Base-by-base conservation (phyloP, 2,888 invertebrate species). In the Plagiodera versicolora region DNA sequence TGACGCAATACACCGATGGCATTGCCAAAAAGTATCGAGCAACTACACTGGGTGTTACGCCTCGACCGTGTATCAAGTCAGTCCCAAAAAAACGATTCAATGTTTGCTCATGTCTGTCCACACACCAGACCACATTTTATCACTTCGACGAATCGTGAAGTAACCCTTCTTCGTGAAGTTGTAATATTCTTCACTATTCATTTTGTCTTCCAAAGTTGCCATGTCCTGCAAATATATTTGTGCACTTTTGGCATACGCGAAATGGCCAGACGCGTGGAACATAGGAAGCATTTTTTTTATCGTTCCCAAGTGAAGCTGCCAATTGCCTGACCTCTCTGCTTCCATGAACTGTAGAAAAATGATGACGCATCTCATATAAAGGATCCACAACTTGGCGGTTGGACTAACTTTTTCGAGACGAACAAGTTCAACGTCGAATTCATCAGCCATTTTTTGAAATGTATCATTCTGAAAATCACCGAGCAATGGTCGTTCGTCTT, bases 61-160 rank as follows among this genome's bases (percentile, higher is more conserved):
- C 44, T 3, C 44, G 44, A 6, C 28, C 28, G 8, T 8, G 28
- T 4, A 8, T 28, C 28, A 28, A 8, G n/a, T n/a, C n/a, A n/a
- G n/a, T n/a, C 28, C 44, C 44, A 4, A 3, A 3, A 14, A 8
- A 44, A 44, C 14, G 3, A 4, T 44, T 44, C 16, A 16, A 8
- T 10, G 14, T 10, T 14, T 44, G n/a, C 8, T 44, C 35, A 45
- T 65, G 10, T 68, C 70, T 5, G 70, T 59, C 68, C 60, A 69
- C 17, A 68, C 65, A 9, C 72, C 70, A n/a, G 61, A 66, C 57
- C 66, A 68, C 62, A 63, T 68, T 66, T 70, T 70, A 10, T 67
- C 53, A 16, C 35, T 19, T 19, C 20, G 16, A 19, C n/a, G 46
- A 58, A 71, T 48, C 68, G 69, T 24, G 14, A 16, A 49, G 58